Conservation (phyloP, 1,140 invertebrate species). For the Teleopsis dalmanni region DNA sequence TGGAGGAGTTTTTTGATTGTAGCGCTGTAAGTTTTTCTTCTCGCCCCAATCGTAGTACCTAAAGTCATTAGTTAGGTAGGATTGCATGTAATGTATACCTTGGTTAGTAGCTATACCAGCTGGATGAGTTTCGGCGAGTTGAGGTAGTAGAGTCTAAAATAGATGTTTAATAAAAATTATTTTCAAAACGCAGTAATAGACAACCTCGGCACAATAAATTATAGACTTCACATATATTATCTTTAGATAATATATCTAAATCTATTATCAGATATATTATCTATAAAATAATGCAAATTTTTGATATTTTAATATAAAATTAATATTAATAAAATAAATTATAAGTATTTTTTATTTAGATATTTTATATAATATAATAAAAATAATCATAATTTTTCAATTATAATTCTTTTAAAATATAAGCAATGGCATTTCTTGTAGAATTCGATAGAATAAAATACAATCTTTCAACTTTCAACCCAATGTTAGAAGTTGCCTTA, state of each 20-base stretch:
- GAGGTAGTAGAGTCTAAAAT: conserved; percentile 25
- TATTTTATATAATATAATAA: too few species aligned
- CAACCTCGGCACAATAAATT: too few species aligned
- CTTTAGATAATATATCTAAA: too few species aligned
- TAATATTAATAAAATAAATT: too few species aligned
- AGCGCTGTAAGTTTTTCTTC: conserved; percentile 42
- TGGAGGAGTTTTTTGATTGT: conserved; percentile 46
- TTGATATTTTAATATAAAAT: background rate
- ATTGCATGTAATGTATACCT: conserved; percentile 47
- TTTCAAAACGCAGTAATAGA: background rate
- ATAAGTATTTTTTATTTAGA: too few species aligned
- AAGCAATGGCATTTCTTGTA: too few species aligned
- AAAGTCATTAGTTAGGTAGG: conserved; percentile 31
- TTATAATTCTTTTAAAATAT: background rate
- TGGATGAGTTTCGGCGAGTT: conserved; percentile 31
- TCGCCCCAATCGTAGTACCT: conserved; percentile 46
- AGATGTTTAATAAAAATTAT: background rate
- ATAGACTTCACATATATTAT: too few species aligned
- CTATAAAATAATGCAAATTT: background rate
- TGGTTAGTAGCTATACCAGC: conserved; percentile 49
- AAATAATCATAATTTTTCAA: too few species aligned
- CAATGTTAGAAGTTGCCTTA: too few species aligned
- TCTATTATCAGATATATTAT: background rate
- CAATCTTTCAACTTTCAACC: too few species aligned
- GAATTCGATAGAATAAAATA: too few species aligned